phyloP scores from a whole-genome alignment of 2,797 vertebrate genomes.

The Bradypodion pumilum region DNA sequence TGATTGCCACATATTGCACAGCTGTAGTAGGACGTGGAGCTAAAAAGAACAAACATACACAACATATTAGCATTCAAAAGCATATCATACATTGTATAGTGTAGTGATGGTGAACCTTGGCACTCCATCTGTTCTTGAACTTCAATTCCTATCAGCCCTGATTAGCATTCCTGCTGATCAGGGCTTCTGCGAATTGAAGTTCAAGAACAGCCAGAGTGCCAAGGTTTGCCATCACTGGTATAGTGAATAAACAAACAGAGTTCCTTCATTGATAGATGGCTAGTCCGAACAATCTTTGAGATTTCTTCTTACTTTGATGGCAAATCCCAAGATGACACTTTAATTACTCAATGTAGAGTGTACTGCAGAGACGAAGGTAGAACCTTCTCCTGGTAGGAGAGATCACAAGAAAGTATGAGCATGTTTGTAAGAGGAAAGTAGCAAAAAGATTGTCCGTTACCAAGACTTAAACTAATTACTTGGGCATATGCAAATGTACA shows the following conservation, averaged over 20 bases:
- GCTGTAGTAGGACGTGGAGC: slow-evolving; percentile 92
- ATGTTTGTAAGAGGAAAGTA: background rate
- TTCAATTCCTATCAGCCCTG: too few species aligned
- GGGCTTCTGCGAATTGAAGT: too few species aligned
- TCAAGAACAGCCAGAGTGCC: too few species aligned
- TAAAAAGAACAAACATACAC: slow-evolving; percentile 52
- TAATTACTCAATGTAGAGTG: too few species aligned
- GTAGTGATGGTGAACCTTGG: too few species aligned
- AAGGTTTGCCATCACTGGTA: too few species aligned
- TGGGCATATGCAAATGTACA: background rate
- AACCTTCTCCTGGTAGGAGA: background rate
- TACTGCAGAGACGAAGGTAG: background rate
- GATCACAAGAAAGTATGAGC: background rate
- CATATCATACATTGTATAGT: background rate
- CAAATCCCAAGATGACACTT: background rate
- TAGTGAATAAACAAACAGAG: background rate
- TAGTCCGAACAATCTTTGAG: background rate
- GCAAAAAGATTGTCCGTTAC: too few species aligned
- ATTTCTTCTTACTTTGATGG: background rate
- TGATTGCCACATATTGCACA: slow-evolving; percentile 83
- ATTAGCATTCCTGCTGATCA: too few species aligned
- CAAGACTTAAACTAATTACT: background rate
- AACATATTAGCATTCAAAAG: background rate
- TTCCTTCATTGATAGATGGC: background rate
- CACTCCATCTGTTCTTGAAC: too few species aligned